phyloP scores from a whole-genome alignment of 2,888 invertebrate species.

The Ferdinandea cuprea region DNA sequence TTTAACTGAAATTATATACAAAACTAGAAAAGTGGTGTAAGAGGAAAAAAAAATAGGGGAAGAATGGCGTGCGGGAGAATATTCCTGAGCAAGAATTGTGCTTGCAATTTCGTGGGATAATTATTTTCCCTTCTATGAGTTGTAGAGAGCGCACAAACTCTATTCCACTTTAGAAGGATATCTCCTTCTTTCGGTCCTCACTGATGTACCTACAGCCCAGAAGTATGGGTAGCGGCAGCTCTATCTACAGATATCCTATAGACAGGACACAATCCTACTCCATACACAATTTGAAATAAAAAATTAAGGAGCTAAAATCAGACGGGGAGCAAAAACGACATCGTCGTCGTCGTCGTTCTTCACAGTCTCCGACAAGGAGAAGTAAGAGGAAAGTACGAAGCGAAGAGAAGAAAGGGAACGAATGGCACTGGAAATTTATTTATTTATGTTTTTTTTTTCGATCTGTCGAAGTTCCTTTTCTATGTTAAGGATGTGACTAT shows the following conservation, averaged over 20 bases:
- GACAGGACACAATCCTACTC: constrained; percentile 29
- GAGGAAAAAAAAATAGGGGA: not conserved
- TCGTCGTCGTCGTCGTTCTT: constrained; percentile 23
- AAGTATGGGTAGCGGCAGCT: not conserved
- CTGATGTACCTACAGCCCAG: not conserved
- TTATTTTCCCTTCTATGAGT: constrained; percentile 58
- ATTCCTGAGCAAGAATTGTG: constrained; percentile 44
- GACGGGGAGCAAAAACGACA: constrained; percentile 36
- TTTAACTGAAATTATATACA: constrained; percentile 49
- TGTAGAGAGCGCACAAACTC: constrained; percentile 21
- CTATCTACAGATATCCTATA: constrained; percentile 22
- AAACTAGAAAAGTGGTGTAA: constrained; percentile 39
- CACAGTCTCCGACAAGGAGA: not conserved
- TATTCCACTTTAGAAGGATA: constrained; percentile 41
- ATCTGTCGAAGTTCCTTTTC: constrained; percentile 57
- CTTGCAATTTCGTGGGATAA: constrained; percentile 42
- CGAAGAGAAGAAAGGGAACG: not conserved
- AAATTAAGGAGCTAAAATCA: constrained; percentile 54
- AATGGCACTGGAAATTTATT: constrained; percentile 17
- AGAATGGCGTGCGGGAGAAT: constrained; percentile 5
- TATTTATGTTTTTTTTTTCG: constrained; percentile 21
- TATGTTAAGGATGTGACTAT: constrained; percentile 41
- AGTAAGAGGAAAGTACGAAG: not conserved
- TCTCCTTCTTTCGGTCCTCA: constrained; percentile 10
- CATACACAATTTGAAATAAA: constrained; percentile 41